Base-by-base conservation (phyloP, 1,140 invertebrate genomes). In the Calliopsis andreniformis region DNA sequence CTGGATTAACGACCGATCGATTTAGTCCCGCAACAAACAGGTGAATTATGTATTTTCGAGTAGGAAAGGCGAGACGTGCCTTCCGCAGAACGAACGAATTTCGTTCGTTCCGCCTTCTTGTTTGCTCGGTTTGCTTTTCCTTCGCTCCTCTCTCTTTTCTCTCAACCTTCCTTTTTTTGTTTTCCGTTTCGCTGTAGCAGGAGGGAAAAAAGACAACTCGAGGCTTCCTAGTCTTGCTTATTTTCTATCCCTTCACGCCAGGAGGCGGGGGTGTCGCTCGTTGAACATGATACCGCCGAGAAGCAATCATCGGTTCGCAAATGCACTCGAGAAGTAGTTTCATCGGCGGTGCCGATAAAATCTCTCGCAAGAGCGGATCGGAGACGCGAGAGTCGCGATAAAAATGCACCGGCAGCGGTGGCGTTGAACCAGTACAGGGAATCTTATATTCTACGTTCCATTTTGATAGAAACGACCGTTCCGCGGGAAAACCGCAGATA, bases 31-130 rank as follows among this genome's bases (percentile, higher is more conserved):
- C 14, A 2, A 68, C 20, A 71, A 71, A 61, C 43, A 43, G 23
- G 49, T 62, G 75, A 77, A 77, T 77, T 77, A 71, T 77, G 75
- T 69, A 76, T 71, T 77, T 71, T 61, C 75, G 16, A 71, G 56
- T 68, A 51, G 14, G 42, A 35, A 47, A 49, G 43, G 20, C 53
- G 63, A 69, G 72, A 76, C 72, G 72, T 68, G 43, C 55, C 53
- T 56, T 35, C 16, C 39, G n/a, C 49, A 14, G 45, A 66, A 76
- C 64, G 72, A 68, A 69, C 63, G 72, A 76, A 59, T 76, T 69
- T 69, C 73, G 3, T 32, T 59, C 32, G 53, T 35, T 25, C 53
- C 39, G 62, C 12, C 47, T 28, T 55, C 47, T 71, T 49, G 51
- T 75, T 67, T 75, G 51, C 42, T 67, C 51, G n/a, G 20, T 25